Conservation (phyloP, 2,888 invertebrate genomes). For the Epinotia nisella region DNA sequence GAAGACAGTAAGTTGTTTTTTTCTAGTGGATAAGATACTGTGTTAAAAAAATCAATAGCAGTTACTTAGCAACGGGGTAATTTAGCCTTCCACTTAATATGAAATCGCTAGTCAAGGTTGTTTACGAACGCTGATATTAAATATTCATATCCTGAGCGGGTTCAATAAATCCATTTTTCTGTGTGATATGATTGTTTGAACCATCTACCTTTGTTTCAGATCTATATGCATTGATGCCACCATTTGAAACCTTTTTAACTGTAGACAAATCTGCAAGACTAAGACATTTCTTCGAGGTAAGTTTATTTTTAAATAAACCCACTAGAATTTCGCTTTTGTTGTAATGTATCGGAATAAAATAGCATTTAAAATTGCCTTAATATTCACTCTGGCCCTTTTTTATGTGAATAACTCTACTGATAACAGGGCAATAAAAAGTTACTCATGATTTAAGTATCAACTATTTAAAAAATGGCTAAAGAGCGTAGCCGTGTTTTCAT, state of each 20-base stretch:
- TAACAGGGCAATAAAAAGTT: slow-evolving; percentile 3
- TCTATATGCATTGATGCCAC: slow-evolving; percentile 92
- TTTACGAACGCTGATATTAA: slow-evolving; percentile 16
- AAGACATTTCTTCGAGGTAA: slow-evolving; percentile 93
- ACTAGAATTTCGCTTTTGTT: too few relatives aligned
- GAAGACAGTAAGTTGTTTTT: slow-evolving; percentile 82
- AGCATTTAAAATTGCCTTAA: too few relatives aligned
- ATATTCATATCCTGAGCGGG: not conserved
- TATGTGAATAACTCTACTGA: slow-evolving; percentile 3
- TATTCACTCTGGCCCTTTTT: too few relatives aligned
- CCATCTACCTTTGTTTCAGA: slow-evolving; percentile 79
- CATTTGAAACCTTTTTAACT: slow-evolving; percentile 93
- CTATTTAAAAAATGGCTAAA: too few relatives aligned
- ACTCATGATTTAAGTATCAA: not conserved
- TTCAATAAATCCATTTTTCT: not conserved
- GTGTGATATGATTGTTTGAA: not conserved
- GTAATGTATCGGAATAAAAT: too few relatives aligned
- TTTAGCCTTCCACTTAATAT: not conserved
- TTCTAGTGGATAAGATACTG: not conserved
- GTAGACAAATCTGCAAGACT: slow-evolving; percentile 91
- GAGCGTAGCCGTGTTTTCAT: too few relatives aligned
- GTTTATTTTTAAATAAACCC: slow-evolving; percentile 49
- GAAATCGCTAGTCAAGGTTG: slow-evolving; percentile 14
- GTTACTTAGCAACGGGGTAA: slow-evolving; percentile 28
- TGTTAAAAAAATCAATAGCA: slow-evolving; percentile 22